Evolutionary conservation across 2,113 vertebrate species (phyloP).

Genomic region (Neogale vison): DNA sequence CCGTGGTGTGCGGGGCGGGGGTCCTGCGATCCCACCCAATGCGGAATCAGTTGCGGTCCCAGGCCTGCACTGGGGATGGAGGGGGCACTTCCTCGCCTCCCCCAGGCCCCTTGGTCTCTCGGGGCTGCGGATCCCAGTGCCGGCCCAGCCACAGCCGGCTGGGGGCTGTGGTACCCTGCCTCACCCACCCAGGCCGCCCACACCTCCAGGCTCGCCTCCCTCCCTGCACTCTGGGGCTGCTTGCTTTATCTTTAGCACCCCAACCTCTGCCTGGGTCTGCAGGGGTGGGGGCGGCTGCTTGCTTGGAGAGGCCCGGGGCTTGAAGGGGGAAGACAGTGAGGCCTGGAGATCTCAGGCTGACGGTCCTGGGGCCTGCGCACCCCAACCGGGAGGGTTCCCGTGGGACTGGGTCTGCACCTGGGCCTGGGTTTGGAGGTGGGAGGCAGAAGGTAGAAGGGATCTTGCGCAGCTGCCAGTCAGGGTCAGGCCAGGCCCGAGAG

Average conservation of each 20-base stretch:
- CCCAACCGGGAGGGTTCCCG: not conserved
- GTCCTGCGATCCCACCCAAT: conserved; percentile 48
- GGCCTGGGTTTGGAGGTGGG: not conserved
- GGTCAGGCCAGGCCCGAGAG: not conserved
- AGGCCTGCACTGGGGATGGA: not conserved
- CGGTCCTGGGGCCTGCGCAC: not conserved
- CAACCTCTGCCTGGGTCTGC: not conserved
- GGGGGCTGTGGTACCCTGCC: conserved; percentile 6
- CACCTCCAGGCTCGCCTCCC: not conserved
- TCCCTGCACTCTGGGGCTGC: too few relatives aligned
- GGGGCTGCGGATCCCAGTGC: not conserved
- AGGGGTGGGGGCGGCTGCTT: not conserved
- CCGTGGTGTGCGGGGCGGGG: not conserved
- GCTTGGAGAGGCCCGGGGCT: not conserved
- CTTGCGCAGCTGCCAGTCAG: not conserved
- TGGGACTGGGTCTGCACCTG: not conserved
- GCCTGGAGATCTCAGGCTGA: not conserved
- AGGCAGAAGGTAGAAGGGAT: not conserved
- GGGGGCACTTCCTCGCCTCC: not conserved
- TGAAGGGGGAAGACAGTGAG: not conserved
- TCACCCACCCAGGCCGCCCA: not conserved
- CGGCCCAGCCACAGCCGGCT: not conserved
- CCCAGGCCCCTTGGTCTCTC: not conserved
- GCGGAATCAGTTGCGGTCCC: conserved; percentile 8
- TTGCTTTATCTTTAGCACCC: not conserved